Evolutionary conservation across 2,797 vertebrate genomes (phyloP), one percentile per base, ranked within the genome.

Genomic region (Hyperoplus lanceolatus): DNA sequence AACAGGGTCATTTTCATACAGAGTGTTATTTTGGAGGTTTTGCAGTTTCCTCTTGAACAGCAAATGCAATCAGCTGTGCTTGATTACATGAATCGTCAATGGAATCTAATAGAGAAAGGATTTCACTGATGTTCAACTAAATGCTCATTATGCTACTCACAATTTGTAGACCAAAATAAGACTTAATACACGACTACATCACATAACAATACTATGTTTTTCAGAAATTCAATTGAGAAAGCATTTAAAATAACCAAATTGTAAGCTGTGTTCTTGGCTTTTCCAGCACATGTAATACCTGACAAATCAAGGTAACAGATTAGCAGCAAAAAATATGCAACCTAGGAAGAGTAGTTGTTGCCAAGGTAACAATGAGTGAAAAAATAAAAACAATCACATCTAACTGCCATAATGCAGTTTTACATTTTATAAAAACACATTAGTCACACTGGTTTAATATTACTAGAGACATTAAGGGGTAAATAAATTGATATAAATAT

Each of bases 321-420:
- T 56, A 18, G 38, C 61, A 59, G 57, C 38, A 70, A 48, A 63
- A 50, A 58, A 45, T 42, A 11, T 14, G 45, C 6, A 43, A 0
- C 6, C 14, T 13, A 41, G 38, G 12, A 68, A 51, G 5, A 49
- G 13, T 15, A 18, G 48, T 11, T 69, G 54, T 77, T 82, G 70
- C 45, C 39, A 78, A 16, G 62, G 62, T 43, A 68, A 77, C 61
- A 73, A 61, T n/a, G 14, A 70, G 39, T n/a, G 10, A 48, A 69
- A 29, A 63, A 61, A 53, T 16, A 58, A 4, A 56, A 55, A 56
- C 50, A 67, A 66, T 50, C 15, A 12, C 14, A 58, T 79, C 62
- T 29, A 29, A 43, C 39, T 50, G 14, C 18, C 10, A 49, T 45
- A 8, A 45, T 45, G 21, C 39, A 56, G 56, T 41, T 51, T 39